Evolutionary conservation across 2,888 invertebrate genomes (phyloP), one percentile per base, ranked within the genome.

Genomic region (Anoplius nigerrimus): DNA sequence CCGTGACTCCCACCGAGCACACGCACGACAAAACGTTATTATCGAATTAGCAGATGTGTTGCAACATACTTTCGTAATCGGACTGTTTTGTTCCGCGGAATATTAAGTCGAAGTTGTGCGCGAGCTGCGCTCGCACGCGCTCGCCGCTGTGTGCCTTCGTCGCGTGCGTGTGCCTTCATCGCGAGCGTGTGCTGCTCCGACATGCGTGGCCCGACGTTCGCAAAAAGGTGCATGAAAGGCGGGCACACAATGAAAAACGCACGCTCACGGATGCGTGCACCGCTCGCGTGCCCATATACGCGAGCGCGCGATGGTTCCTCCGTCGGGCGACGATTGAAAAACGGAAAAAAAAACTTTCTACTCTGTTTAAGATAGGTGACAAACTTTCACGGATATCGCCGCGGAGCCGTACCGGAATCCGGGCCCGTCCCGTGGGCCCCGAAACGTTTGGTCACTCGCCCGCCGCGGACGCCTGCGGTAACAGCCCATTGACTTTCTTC

Each of bases 31-130:
- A 65, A 75, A 66, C 66, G 72, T 80, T 78, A 77, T 82, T 82
- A 80, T 82, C 81, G 77, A 79, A 77, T 82, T 82, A 81, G 74
- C 74, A 75, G 74, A 69, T 79, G 74, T 78, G 71, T 81, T 63
- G 76, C 78, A 73, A 78, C 70, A 66, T 66, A 22, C 59, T 82
- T 79, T 82, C 81, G 82, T 76, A 83, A 83, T 77, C 78, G 76
- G 66, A 66, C 66, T 64, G 68, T 74, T 74, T 76, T 70, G 68
- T 74, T 69, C 82, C 63, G 75, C 65, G 71, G 83, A 83, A 84
- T 84, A 82, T 84, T 81, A 83, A 83, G 72, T 67, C 74, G 71
- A 53, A 70, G 71, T 82, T 82, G 80, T 76, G 74, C 74, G 78
- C 72, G 71, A 61, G 45, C n/a, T n/a, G n/a, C n/a, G n/a, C n/a